Percentiles rank a stretch among this genome's conserved stretches.
Conservation (phyloP, 2,797 vertebrate species). For the Xiphorhynchus erythropygius region DNA sequence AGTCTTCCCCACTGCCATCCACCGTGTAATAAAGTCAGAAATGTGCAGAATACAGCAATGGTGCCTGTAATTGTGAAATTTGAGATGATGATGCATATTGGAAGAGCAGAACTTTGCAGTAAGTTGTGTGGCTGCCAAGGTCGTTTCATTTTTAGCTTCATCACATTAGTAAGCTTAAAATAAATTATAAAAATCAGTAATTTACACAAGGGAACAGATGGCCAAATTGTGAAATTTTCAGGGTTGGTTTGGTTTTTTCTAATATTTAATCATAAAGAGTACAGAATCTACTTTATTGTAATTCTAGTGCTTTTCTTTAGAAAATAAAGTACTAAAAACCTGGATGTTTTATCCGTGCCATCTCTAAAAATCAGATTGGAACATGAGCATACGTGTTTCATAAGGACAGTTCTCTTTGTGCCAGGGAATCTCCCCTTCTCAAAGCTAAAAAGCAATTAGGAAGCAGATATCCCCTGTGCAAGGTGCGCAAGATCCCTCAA, state of each 20-base stretch:
- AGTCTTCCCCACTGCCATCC: neutral
- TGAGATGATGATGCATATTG: neutral
- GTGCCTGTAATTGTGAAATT: neutral
- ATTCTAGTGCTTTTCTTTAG: neutral
- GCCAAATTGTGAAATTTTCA: fast-evolving
- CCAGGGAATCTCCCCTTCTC: neutral
- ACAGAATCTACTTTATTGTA: neutral
- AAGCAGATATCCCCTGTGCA: neutral
- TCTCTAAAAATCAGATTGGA: neutral
- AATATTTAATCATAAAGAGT: neutral
- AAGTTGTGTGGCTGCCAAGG: neutral
- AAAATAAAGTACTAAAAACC: neutral
- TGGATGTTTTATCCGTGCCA: neutral
- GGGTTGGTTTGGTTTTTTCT: neutral
- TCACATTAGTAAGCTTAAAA: neutral
- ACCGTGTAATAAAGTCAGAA: neutral
- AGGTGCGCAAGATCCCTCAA: neutral
- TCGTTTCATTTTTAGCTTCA: neutral
- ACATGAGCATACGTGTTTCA: neutral
- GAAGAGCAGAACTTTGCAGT: neutral
- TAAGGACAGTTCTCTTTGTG: neutral
- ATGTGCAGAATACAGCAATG: neutral
- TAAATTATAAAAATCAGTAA: neutral
- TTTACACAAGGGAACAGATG: neutral
- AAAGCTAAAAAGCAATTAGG: neutral